phyloP scores from a whole-genome alignment of 2,797 vertebrate species.

The Coregonus ussuriensis region DNA sequence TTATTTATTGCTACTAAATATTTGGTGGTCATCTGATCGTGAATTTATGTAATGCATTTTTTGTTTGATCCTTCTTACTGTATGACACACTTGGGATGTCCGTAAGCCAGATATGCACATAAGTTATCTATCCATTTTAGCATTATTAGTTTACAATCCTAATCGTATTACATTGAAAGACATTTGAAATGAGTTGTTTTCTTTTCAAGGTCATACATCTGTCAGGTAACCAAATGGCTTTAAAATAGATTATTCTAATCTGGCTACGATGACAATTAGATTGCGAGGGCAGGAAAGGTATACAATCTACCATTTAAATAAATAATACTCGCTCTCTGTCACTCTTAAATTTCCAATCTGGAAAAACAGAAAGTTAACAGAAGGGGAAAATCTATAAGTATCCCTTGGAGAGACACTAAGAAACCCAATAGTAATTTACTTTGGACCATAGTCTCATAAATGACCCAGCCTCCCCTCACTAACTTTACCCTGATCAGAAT shows the following conservation, averaged over 20 bases:
- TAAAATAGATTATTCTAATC: neutral
- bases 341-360: conserved; percentile 33
- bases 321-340: neutral
- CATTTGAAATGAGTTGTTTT: neutral
- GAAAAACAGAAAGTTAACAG: conserved; percentile 47
- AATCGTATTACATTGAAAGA: neutral
- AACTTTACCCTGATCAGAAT: conserved; percentile 45
- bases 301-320: conserved; percentile 1
- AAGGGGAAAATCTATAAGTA: conserved; percentile 37
- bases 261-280: neutral
- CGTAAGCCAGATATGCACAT: neutral
- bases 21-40: neutral
- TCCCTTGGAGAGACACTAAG: conserved; percentile 49
- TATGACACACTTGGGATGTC: too few species aligned
- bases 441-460: neutral
- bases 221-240: conserved; percentile 5
- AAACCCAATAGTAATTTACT: conserved; percentile 54
- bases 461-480: conserved; percentile 58
- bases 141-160: neutral
- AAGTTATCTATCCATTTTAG: neutral
- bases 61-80: neutral
- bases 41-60: neutral
- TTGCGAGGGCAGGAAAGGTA: neutral
- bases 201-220: conserved; percentile 3
- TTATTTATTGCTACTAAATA: neutral